phyloP scores from a whole-genome alignment of 2,113 vertebrate species.

The Turdus rufiventris region DNA sequence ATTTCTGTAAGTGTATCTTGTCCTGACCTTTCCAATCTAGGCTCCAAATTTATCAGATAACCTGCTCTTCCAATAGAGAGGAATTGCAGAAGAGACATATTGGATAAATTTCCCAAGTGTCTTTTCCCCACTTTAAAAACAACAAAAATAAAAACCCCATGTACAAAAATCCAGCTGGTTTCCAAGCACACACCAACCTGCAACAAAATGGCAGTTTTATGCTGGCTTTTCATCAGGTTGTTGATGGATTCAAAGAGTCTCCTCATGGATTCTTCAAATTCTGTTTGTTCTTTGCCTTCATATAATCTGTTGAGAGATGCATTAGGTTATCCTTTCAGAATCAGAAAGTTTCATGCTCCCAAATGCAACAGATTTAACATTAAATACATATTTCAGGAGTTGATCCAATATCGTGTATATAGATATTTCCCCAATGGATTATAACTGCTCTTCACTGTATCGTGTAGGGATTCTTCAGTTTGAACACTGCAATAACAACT shows the following conservation, averaged over 20 bases:
- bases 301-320: conserved; percentile 80
- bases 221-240: conserved; percentile 90
- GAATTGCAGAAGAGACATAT: neutral
- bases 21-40: neutral
- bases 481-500: neutral
- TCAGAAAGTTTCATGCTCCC: neutral
- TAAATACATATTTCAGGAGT: neutral
- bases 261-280: conserved; percentile 94
- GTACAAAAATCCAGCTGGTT: neutral
- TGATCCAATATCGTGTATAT: neutral
- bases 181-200: conserved; percentile 77
- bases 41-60: neutral
- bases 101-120: neutral
- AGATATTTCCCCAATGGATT: neutral
- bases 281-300: conserved; percentile 92
- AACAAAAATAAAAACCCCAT: neutral
- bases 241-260: conserved; percentile 96
- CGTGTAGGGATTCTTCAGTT: neutral
- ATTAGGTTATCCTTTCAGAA: conserved; percentile 4
- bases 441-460: neutral
- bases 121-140: neutral
- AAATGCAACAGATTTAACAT: neutral
- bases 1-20: neutral
- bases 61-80: neutral
- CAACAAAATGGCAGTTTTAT: conserved; percentile 85